These are phyloP conservation scores for Drepanosiphum platanoidis DNA, from an alignment of 2,888 invertebrate species.

Conservation along the genomic window DNA sequence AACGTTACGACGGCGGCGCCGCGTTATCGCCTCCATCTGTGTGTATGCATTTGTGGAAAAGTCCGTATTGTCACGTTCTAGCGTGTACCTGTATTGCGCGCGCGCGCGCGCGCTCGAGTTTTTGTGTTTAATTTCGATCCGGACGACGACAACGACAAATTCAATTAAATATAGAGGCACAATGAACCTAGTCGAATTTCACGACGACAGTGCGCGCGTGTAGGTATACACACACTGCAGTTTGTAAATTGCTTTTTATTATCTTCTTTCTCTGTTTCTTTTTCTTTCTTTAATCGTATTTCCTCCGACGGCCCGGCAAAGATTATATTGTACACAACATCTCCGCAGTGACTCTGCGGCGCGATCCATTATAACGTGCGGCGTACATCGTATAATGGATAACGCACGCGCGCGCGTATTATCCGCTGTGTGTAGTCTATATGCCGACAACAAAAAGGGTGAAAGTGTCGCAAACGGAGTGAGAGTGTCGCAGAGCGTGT, in stretches of 20 bases:
- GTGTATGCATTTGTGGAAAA: slow-evolving; percentile 20
- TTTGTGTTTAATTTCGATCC: slow-evolving; percentile 47
- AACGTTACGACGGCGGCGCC: neutral
- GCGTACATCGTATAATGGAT: slow-evolving; percentile 38
- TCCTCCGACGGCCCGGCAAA: neutral
- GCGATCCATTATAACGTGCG: slow-evolving; percentile 25
- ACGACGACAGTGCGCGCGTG: neutral
- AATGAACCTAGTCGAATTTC: slow-evolving; percentile 54
- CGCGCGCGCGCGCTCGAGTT: neutral
- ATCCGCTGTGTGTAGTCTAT: neutral
- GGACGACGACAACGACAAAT: slow-evolving; percentile 40
- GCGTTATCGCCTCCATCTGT: slow-evolving; percentile 26
- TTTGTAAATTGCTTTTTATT: slow-evolving; percentile 47
- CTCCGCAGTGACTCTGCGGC: slow-evolving; percentile 1
- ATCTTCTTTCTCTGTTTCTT: neutral
- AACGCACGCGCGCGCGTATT: neutral
- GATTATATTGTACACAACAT: neutral
- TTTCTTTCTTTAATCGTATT: slow-evolving; percentile 3
- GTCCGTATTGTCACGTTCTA: slow-evolving; percentile 23
- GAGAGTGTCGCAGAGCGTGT: slow-evolving; percentile 36
- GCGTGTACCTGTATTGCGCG: neutral
- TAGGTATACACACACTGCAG: neutral
- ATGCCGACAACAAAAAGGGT: slow-evolving; percentile 45
- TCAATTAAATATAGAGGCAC: slow-evolving; percentile 54
- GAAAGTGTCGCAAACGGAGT: slow-evolving; percentile 58